phyloP scores from a whole-genome alignment of 37 sponge, comb jelly and placozoan genomes.

The Oopsacas minuta region DNA sequence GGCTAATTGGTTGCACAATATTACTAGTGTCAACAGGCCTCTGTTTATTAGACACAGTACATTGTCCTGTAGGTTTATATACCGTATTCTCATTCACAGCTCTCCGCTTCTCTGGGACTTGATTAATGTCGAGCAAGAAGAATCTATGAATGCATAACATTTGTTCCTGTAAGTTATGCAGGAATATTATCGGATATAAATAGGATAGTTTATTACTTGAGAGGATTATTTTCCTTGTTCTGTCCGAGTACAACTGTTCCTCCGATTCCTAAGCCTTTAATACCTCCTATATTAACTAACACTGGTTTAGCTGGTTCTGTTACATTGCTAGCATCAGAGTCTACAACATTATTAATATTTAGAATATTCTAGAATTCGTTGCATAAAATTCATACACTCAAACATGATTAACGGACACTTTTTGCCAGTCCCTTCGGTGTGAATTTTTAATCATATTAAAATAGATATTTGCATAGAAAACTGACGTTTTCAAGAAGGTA shows the following conservation, averaged over 20 bases:
- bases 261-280: not conserved
- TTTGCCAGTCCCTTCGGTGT: too few relatives aligned
- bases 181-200: not conserved
- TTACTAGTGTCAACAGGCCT: too few relatives aligned
- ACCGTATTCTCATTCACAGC: not conserved
- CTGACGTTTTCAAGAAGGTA: too few relatives aligned
- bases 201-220: not conserved
- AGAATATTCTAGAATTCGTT: too few relatives aligned
- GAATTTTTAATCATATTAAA: too few relatives aligned
- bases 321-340: too few relatives aligned
- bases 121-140: not conserved
- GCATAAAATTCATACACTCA: too few relatives aligned
- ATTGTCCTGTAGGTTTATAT: not conserved
- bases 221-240: not conserved
- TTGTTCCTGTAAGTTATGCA: not conserved
- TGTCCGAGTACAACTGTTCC: not conserved
- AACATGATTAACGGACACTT: too few relatives aligned
- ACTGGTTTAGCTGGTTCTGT: not conserved
- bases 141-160: not conserved
- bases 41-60: not conserved
- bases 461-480: too few relatives aligned
- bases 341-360: too few relatives aligned
- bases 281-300: not conserved
- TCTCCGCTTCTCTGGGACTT: slow-evolving; percentile 3
- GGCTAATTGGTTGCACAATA: not conserved